Conservation (phyloP, 64 coral and sea anemone genomes). For the Porites lutea region DNA sequence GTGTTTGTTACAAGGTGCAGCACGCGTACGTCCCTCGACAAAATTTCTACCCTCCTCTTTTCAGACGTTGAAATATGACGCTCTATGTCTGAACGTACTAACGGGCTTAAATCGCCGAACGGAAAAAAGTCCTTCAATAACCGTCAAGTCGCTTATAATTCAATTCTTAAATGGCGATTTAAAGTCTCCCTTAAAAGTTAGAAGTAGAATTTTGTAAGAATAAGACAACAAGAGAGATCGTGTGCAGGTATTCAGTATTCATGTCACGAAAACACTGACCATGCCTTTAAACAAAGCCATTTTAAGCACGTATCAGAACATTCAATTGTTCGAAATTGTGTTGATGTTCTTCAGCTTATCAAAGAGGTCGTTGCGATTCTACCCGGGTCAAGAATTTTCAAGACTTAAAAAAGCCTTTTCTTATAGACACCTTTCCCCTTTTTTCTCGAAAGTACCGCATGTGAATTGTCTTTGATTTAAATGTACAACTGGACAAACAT, state of each 20-base stretch:
- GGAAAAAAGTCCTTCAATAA: background rate
- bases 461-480: too few species aligned
- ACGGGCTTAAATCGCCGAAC: background rate
- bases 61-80: constrained; percentile 10
- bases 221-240: background rate
- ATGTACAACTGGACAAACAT: too few species aligned
- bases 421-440: background rate
- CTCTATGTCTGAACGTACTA: background rate
- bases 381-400: constrained; percentile 27
- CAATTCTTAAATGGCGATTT: background rate
- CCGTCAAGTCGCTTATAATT: background rate
- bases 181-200: background rate
- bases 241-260: constrained; percentile 32
- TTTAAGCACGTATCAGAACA: constrained; percentile 23
- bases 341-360: constrained; percentile 4
- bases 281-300: background rate
- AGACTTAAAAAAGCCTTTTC: background rate
- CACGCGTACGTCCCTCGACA: background rate
- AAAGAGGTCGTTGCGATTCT: constrained; percentile 3
- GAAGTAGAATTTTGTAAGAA: background rate
- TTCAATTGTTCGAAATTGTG: background rate
- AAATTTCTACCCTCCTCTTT: background rate
- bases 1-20: background rate
- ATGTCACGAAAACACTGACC: constrained; percentile 31
- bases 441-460: background rate